A percentile compares a stretch with the other conserved stretches of the same genome.
These are phyloP conservation scores for Temnothorax rugatulus DNA, from an alignment of 2,888 invertebrate genomes.

Conservation along the genomic window DNA sequence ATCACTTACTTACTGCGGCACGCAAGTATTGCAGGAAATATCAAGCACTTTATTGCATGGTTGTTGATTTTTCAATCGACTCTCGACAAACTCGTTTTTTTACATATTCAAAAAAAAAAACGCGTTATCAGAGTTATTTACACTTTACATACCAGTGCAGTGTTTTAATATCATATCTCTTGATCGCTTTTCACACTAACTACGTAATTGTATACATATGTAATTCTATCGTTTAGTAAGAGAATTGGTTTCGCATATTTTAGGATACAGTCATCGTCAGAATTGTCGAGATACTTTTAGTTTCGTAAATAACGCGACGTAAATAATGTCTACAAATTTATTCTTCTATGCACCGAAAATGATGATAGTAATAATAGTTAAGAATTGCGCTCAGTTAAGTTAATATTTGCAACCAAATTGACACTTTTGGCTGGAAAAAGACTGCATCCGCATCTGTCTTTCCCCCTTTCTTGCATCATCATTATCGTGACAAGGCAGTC, in stretches of 20 bases:
- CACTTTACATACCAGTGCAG: background rate
- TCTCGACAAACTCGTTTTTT: background rate
- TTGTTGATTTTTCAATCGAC: conserved; percentile 2
- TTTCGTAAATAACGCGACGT: background rate
- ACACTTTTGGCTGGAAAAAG: background rate
- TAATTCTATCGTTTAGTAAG: background rate
- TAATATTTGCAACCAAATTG: conserved; percentile 13
- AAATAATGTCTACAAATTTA: background rate
- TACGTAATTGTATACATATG: background rate
- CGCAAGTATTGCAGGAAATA: conserved; percentile 21
- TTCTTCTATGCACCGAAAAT: background rate
- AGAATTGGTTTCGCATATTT: background rate
- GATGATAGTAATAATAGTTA: conserved; percentile 11
- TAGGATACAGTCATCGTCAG: background rate
- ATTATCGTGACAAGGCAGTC: conserved; percentile 39
- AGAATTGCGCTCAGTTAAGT: background rate
- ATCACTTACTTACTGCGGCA: conserved; percentile 18
- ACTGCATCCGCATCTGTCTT: background rate
- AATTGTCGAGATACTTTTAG: background rate
- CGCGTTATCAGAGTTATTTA: background rate
- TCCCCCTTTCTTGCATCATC: conserved; percentile 18
- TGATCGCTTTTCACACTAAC: background rate
- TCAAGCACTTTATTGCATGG: background rate
- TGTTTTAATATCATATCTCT: background rate
- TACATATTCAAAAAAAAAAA: background rate